phyloP scores from a whole-genome alignment of 2,888 invertebrate species.

The Amorpha juglandis region DNA sequence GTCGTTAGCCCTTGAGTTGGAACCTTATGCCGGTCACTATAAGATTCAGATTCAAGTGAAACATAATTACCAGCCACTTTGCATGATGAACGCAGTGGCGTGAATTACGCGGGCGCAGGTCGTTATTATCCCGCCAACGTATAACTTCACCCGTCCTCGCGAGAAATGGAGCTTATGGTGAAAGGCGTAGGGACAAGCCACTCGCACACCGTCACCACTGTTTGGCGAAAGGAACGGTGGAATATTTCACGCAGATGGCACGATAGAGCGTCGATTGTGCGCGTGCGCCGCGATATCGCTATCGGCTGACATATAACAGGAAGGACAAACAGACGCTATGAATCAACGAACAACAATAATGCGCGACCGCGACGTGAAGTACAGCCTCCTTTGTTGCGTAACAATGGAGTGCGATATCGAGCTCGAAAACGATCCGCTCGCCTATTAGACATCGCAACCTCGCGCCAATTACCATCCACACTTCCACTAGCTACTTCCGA shows the following conservation, averaged over 20 bases:
- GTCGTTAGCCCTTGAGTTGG: conserved; percentile 27
- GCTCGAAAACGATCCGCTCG: conserved; percentile 6
- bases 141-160: neutral
- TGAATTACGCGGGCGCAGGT: conserved; percentile 80
- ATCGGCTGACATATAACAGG: conserved; percentile 62
- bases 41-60: conserved; percentile 42
- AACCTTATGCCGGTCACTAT: conserved; percentile 31
- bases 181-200: conserved; percentile 28
- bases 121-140: conserved; percentile 56
- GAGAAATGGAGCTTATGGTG: conserved; percentile 36
- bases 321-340: conserved; percentile 71
- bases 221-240: conserved; percentile 44
- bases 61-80: conserved; percentile 57
- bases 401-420: conserved; percentile 36
- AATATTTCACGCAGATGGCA: conserved; percentile 80
- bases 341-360: conserved; percentile 57
- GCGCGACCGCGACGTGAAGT: conserved; percentile 28
- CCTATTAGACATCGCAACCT: conserved; percentile 9
- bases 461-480: conserved; percentile 12
- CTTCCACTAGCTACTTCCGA: conserved; percentile 1
- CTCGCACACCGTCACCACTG: neutral
- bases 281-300: conserved; percentile 62
- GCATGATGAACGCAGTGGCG: conserved; percentile 80
- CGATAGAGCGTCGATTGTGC: conserved; percentile 69
- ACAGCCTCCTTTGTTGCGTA: conserved; percentile 37